Evolutionary conservation across 2,797 vertebrate genomes (phyloP).

Genomic region (Sebastes taczanowskii): DNA sequence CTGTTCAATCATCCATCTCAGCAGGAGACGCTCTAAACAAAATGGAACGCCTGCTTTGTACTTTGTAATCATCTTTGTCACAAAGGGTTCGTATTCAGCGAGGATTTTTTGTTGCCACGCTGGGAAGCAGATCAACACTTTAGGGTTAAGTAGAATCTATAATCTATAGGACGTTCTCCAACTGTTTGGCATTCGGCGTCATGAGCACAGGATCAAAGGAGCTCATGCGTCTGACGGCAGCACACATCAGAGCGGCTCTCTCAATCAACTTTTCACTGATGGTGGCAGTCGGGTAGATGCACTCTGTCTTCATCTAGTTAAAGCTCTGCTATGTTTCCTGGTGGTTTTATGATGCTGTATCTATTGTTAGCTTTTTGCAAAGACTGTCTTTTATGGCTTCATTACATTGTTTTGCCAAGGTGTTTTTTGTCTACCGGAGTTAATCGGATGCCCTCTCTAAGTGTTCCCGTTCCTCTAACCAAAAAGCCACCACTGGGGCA

Average conservation of each 20-base stretch:
- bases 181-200: conserved; percentile 48
- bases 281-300: conserved; percentile 9
- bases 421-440: not conserved
- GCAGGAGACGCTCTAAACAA: conserved; percentile 34
- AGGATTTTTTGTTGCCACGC: conserved; percentile 26
- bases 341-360: conserved; percentile 1
- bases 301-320: conserved; percentile 24
- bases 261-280: conserved; percentile 50
- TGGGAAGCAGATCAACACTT: conserved; percentile 47
- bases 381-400: not conserved
- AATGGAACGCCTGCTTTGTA: conserved; percentile 25
- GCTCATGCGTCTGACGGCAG: conserved; percentile 47
- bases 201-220: conserved; percentile 53
- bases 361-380: not conserved
- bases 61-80: conserved; percentile 39
- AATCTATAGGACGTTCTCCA: conserved; percentile 54
- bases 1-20: conserved; percentile 34
- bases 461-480: conserved; percentile 18
- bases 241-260: conserved; percentile 49
- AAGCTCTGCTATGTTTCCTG: conserved; percentile 17
- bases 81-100: conserved; percentile 39
- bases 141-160: conserved; percentile 50
- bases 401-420: conserved; percentile 2
- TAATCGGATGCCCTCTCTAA: not conserved
- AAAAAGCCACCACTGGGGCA: conserved; percentile 15